These are phyloP conservation scores for Melitaea athalia DNA, from an alignment of 2,888 invertebrate genomes.

Conservation along the genomic window DNA sequence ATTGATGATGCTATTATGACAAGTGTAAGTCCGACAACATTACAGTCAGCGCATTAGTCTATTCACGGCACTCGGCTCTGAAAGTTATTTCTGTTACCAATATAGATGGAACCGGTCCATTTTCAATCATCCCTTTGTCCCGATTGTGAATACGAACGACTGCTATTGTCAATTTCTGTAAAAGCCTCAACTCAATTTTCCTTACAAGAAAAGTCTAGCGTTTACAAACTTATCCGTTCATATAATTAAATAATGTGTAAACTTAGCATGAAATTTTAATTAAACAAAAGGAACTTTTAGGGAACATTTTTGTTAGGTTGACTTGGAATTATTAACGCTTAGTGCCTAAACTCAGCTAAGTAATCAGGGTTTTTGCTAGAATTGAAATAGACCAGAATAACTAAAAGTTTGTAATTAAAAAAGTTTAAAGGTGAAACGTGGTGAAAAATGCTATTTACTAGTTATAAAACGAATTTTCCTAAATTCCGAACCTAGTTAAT, in stretches of 20 bases:
- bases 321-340: conserved; percentile 49
- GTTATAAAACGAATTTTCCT: no score
- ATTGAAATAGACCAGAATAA: conserved; percentile 28
- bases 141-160: conserved; percentile 30
- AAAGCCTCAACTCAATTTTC: conserved; percentile 31
- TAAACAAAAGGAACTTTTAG: conserved; percentile 42
- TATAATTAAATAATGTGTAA: conserved; percentile 5
- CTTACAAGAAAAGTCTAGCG: conserved; percentile 17
- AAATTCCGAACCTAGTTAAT: no score
- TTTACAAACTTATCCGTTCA: conserved; percentile 1
- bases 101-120: conserved; percentile 24
- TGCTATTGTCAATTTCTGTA: conserved; percentile 34
- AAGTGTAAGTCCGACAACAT: neutral
- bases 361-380: conserved; percentile 52
- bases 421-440: neutral
- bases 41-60: conserved; percentile 19
- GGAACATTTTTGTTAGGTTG: conserved; percentile 40
- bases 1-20: neutral
- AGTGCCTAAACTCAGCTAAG: conserved; percentile 52
- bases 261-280: conserved; percentile 43
- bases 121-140: conserved; percentile 37
- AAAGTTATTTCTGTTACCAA: conserved; percentile 26
- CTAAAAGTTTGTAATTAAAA: neutral
- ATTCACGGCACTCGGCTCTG: conserved; percentile 19
- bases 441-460: no score